Conservation (phyloP, 1,140 invertebrate genomes). For the Bombyx mandarina region DNA sequence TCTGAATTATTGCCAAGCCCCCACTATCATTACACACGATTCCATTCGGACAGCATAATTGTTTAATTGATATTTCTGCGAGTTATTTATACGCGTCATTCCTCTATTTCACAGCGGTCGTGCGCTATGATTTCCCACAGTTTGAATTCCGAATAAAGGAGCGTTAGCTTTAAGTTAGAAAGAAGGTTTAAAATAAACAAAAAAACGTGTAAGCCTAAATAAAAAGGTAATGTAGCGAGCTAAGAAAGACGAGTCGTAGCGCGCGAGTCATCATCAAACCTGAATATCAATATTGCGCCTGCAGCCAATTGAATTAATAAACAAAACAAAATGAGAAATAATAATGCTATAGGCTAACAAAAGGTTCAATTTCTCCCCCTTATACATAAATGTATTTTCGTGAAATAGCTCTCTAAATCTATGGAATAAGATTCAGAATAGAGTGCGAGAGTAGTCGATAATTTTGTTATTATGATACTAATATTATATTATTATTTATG, state of each 20-base stretch:
- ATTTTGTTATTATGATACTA: constrained; percentile 70
- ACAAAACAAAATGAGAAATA: constrained; percentile 72
- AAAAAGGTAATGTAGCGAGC: too few species aligned
- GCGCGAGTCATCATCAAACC: constrained; percentile 68
- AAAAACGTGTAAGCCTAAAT: neutral
- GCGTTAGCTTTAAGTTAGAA: too few species aligned
- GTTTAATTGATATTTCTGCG: constrained; percentile 70
- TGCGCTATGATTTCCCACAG: neutral
- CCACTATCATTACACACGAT: constrained; percentile 68
- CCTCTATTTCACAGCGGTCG: constrained; percentile 35
- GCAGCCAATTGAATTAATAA: constrained; percentile 71
- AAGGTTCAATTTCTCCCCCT: constrained; percentile 68
- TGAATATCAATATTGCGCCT: constrained; percentile 71
- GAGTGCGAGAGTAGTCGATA: constrained; percentile 48
- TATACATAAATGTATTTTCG: constrained; percentile 36
- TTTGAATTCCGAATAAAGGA: too few species aligned
- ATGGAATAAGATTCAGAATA: constrained; percentile 52
- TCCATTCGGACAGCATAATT: constrained; percentile 69
- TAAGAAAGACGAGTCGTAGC: constrained; percentile 28
- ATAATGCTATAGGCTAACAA: constrained; percentile 70
- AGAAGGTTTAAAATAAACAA: neutral
- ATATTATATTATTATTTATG: constrained; percentile 65
- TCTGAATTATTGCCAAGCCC: constrained; percentile 61
- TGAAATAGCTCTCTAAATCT: constrained; percentile 45
- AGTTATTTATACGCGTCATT: constrained; percentile 69